phyloP scores from a whole-genome alignment of 2,888 invertebrate species.

The Melinopterus prodromus region DNA sequence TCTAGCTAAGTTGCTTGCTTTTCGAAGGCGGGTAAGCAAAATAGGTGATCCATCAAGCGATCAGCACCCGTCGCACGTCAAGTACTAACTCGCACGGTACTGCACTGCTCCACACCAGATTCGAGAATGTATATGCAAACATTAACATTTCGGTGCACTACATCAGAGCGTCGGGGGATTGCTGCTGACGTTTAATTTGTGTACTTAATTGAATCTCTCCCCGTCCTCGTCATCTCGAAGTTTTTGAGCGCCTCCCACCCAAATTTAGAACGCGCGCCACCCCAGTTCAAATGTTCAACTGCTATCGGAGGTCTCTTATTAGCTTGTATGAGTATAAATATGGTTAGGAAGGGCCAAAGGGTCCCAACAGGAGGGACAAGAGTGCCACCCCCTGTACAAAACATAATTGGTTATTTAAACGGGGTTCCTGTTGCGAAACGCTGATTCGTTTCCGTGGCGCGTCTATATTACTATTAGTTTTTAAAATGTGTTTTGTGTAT shows the following conservation, averaged over 20 bases:
- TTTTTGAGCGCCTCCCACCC: neutral
- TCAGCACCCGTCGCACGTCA: neutral
- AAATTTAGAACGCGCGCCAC: neutral
- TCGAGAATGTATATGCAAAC: conserved; percentile 12
- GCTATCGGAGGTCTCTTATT: neutral
- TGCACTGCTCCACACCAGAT: neutral
- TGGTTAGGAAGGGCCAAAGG: neutral
- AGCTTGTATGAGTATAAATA: conserved; percentile 4
- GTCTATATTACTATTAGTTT: too few relatives aligned
- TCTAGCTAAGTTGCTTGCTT: neutral
- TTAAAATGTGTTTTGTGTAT: too few relatives aligned
- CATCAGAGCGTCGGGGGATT: conserved; percentile 11
- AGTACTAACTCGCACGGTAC: neutral
- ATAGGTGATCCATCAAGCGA: conserved; percentile 4
- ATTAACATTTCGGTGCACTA: conserved; percentile 26
- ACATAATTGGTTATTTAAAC: neutral
- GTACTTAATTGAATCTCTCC: conserved; percentile 25
- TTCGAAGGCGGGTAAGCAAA: neutral
- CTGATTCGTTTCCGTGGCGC: neutral
- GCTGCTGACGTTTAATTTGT: conserved; percentile 24
- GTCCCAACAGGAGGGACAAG: neutral
- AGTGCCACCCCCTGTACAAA: neutral
- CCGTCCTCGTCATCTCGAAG: conserved; percentile 11
- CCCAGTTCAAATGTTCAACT: neutral
- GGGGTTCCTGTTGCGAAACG: neutral